Evolutionary conservation across 1,140 invertebrate species (phyloP).

Genomic region (Zaprionus capensis): DNA sequence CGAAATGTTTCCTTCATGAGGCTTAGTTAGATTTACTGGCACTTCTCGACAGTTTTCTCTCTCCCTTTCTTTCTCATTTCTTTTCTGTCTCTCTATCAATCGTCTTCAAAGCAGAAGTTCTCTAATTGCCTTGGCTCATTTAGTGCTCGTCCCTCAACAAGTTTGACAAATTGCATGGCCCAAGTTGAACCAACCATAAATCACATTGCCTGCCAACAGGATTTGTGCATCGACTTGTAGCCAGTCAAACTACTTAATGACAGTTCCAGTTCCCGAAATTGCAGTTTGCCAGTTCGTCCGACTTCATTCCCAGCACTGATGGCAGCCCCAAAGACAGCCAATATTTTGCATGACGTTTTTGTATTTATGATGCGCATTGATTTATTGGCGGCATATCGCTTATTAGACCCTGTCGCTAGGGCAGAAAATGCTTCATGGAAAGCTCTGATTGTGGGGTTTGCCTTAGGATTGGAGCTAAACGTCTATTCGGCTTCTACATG

Average conservation of each 20-base stretch:
- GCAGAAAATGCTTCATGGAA: background rate
- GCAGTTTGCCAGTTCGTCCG: background rate
- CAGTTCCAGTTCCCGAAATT: background rate
- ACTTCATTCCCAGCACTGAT: background rate
- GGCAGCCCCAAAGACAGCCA: background rate
- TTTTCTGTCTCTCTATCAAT: background rate
- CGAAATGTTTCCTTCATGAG: constrained; percentile 4
- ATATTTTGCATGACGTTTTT: constrained; percentile 10
- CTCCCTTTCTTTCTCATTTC: background rate
- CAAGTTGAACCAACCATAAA: background rate
- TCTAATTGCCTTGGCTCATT: constrained; percentile 16
- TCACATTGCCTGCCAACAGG: background rate
- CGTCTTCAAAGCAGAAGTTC: background rate
- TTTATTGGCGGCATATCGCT: constrained; percentile 11
- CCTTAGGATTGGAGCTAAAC: background rate
- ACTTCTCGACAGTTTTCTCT: background rate
- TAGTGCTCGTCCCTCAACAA: constrained; percentile 6
- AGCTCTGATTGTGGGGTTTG: background rate
- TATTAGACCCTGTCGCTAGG: constrained; percentile 10
- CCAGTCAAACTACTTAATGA: constrained; percentile 7
- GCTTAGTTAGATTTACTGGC: background rate
- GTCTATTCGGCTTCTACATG: background rate
- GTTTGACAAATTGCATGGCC: constrained; percentile 13
- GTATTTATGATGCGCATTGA: constrained; percentile 17
- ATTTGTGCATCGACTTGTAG: constrained; percentile 7